phyloP scores from a whole-genome alignment of 2,113 vertebrate genomes.

The Lathamus discolor region DNA sequence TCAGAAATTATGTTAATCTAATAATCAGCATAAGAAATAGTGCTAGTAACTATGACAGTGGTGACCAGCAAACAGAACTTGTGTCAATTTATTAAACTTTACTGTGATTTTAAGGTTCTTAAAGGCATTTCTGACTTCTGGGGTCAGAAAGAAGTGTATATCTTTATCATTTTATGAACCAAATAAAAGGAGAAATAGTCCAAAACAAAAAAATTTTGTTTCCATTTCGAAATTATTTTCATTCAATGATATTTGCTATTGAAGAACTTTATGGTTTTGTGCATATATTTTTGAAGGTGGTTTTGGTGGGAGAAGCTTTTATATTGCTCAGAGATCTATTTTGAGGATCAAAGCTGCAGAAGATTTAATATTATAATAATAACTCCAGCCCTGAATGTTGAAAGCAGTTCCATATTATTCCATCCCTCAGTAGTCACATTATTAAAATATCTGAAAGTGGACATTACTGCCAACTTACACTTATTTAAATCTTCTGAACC shows the following conservation, averaged over 20 bases:
- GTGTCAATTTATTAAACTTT: background rate
- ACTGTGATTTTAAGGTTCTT: background rate
- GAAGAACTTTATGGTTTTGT: background rate
- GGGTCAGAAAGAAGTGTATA: background rate
- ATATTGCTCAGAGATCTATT: background rate
- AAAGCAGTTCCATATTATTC: background rate
- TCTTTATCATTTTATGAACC: background rate
- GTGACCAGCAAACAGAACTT: background rate
- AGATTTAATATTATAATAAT: background rate
- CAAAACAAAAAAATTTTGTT: background rate
- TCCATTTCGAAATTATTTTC: background rate
- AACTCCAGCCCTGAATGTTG: background rate
- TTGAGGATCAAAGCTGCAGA: background rate
- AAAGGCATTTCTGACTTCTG: background rate
- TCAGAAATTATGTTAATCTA: background rate
- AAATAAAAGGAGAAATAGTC: background rate
- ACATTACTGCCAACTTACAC: background rate
- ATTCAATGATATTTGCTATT: background rate
- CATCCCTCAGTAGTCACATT: background rate
- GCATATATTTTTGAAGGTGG: background rate
- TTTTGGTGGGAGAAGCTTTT: background rate
- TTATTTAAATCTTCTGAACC: constrained; percentile 22
- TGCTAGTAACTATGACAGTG: background rate
- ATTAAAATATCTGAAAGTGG: background rate
- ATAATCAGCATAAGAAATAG: background rate